Base-by-base conservation (phyloP, 1,140 invertebrate species). In the Neodiprion fabricii region DNA sequence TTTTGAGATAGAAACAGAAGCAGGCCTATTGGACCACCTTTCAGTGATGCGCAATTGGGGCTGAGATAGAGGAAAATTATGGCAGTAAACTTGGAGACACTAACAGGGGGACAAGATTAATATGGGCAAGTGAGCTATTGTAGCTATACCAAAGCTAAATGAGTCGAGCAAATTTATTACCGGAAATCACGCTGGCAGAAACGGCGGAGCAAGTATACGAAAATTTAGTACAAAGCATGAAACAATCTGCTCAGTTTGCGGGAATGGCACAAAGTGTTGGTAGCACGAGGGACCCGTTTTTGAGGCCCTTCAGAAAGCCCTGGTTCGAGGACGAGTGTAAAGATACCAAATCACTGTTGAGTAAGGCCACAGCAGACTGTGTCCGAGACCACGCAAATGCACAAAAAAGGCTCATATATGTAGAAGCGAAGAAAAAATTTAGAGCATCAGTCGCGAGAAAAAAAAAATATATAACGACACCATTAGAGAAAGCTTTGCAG, bases 31-130 rank as follows among this genome's bases (percentile, higher is more conserved):
- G 14, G 50, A 53, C 50, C 50, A 53, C 1, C 50, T 53, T 53
- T 14, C 50, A 14, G 50, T 53, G 1, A 53, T 53, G 50, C 9
- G 50, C 50, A 14, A 14, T 21, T 21, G 17, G 17, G 17, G 17
- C 17, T 21, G 17, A 21, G 12, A 70, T 70, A 70, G 68, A 70
- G 68, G 68, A 17, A 70, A n/a, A 70, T 70, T 70, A 72, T 72
- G 72, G 23, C 28, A 61, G 14, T 21, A n/a, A 65, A 61, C 10
- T 65, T 65, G 48, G 23, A 65, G 23, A 65, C 11, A 8, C 67
- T 7, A 72, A 72, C 53, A 65, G 72, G 7, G 67, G 72, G 53
- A 65, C 28, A 28, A 65, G 50, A 21, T 72, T 65, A 65, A 40
- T 66, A 17, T 21, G 53, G 12, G 17, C 48, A n/a, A 72, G 48